A percentile compares a stretch with the other conserved stretches of the same genome.
Conservation (phyloP, 2,113 vertebrate genomes). For the Alces alces region DNA sequence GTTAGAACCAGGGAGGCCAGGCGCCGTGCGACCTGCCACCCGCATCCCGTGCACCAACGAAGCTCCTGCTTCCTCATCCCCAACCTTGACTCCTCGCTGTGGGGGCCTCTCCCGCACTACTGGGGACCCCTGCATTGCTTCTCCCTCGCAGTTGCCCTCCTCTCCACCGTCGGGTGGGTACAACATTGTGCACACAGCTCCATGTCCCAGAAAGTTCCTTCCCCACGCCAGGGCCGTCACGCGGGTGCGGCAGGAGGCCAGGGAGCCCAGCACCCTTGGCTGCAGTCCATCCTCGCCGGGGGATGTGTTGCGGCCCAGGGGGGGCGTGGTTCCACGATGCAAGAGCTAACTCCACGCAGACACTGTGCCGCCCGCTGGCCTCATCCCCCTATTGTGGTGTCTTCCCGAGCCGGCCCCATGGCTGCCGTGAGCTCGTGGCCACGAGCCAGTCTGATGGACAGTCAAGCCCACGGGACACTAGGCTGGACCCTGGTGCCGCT, state of each 20-base stretch:
- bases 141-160: background rate
- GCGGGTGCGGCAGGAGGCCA: fast-evolving
- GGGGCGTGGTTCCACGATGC: fast-evolving
- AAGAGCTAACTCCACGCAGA: too few species aligned
- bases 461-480: background rate
- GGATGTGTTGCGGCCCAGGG: fast-evolving
- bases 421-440: background rate
- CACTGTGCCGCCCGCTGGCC: too few species aligned
- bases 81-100: fast-evolving
- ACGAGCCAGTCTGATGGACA: background rate
- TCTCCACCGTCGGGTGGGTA: background rate
- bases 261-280: background rate
- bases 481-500: too few species aligned
- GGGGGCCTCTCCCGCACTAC: background rate
- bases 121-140: background rate
- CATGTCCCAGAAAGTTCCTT: fast-evolving
- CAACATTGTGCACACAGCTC: background rate
- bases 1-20: background rate
- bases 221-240: background rate
- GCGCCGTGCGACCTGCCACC: background rate
- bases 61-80: background rate
- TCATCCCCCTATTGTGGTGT: too few species aligned
- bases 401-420: background rate
- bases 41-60: fast-evolving
- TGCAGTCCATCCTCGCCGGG: fast-evolving